Evolutionary conservation across 2,113 vertebrate genomes (phyloP).

Genomic region (Brevimyrus niger): DNA sequence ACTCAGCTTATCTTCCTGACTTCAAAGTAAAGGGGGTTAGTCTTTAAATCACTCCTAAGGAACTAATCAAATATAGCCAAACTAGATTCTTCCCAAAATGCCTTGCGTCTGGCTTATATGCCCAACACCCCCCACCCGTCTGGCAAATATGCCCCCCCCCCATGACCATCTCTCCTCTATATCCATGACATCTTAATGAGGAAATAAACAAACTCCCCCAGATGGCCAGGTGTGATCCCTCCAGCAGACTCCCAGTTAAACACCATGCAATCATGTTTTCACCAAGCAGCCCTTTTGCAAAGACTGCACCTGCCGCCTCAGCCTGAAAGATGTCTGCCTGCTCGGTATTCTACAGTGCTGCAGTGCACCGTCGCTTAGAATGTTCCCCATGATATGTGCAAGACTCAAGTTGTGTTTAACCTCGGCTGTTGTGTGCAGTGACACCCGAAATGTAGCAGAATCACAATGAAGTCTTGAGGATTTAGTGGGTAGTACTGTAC

Average conservation of each 20-base stretch:
- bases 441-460: not conserved
- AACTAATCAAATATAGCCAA: conserved; percentile 8
- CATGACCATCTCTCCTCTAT: not conserved
- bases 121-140: not conserved
- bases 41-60: conserved; percentile 14
- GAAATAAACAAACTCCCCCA: not conserved
- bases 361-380: not conserved
- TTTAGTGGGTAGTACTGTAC: not conserved
- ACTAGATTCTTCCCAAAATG: not conserved
- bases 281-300: not conserved
- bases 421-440: not conserved
- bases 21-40: conserved; percentile 4
- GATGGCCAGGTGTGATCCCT: not conserved
- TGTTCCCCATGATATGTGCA: not conserved
- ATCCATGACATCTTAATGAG: not conserved
- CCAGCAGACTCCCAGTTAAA: not conserved
- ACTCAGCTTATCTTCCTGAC: not conserved
- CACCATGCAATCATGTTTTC: not conserved
- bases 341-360: not conserved
- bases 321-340: not conserved
- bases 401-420: not conserved
- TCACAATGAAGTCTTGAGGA: not conserved
- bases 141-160: not conserved
- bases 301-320: not conserved
- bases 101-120: not conserved